Evolutionary conservation across 2,113 vertebrate genomes (phyloP).

Genomic region (Physeter macrocephalus): DNA sequence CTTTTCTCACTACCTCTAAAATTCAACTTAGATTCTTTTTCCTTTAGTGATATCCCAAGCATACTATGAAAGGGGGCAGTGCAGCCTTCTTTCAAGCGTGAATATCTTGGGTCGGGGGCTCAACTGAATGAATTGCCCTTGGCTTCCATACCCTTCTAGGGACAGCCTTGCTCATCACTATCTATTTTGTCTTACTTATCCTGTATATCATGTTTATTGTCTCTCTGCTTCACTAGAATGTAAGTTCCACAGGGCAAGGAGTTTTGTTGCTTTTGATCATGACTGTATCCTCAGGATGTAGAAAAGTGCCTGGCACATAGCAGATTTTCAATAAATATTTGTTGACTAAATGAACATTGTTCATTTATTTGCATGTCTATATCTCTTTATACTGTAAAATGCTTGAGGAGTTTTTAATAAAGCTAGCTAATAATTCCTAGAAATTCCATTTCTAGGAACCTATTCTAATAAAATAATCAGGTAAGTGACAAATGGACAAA

Average conservation of each 20-base stretch:
- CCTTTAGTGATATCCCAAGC: neutral
- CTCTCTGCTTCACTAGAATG: neutral
- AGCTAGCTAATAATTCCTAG: neutral
- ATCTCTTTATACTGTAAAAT: neutral
- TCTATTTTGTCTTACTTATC: neutral
- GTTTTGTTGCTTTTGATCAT: neutral
- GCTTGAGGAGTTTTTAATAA: neutral
- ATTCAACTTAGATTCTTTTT: neutral
- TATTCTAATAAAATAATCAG: neutral
- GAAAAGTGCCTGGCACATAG: neutral
- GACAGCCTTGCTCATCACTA: neutral
- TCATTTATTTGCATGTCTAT: neutral
- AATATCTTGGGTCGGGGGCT: neutral
- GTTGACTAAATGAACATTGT: neutral
- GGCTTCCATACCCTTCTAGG: neutral
- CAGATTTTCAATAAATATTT: neutral
- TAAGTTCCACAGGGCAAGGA: neutral
- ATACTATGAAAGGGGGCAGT: neutral
- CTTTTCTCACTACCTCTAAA: neutral
- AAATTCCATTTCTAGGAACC: neutral
- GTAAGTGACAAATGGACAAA: neutral
- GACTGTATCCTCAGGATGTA: neutral
- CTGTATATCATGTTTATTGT: neutral
- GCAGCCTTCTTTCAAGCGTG: neutral
- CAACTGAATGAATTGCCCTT: neutral